These are phyloP conservation scores for Hydraecia micacea DNA, from an alignment of 2,888 invertebrate genomes.

Conservation along the genomic window DNA sequence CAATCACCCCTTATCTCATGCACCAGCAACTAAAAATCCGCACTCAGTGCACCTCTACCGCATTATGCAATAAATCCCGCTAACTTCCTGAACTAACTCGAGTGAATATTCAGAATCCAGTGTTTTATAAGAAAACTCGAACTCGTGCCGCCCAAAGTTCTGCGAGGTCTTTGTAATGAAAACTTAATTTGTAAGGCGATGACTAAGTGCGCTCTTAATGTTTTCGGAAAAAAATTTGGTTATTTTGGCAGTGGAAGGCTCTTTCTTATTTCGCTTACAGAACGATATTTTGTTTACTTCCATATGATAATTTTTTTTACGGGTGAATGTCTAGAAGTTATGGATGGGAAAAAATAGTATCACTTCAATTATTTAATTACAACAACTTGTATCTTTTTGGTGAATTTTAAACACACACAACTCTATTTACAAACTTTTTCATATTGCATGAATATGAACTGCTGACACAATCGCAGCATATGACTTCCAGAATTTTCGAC, in stretches of 20 bases:
- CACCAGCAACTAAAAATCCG: slow-evolving; percentile 25
- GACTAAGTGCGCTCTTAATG: slow-evolving; percentile 51
- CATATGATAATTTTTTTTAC: not conserved
- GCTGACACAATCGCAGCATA: too few relatives aligned
- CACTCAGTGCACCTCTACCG: slow-evolving; percentile 55
- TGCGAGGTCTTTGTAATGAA: slow-evolving; percentile 62
- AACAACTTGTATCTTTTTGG: not conserved
- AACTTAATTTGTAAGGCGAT: slow-evolving; percentile 60
- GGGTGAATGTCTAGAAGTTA: not conserved
- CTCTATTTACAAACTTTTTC: not conserved
- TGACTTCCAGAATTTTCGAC: not conserved
- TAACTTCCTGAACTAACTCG: slow-evolving; percentile 67
- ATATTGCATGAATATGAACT: not conserved
- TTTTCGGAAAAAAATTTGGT: slow-evolving; percentile 10
- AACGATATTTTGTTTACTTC: not conserved
- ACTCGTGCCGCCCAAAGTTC: slow-evolving; percentile 42
- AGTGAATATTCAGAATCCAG: slow-evolving; percentile 57
- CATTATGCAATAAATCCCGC: slow-evolving; percentile 70
- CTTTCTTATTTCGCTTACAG: not conserved
- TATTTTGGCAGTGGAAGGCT: not conserved
- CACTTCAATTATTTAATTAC: not conserved
- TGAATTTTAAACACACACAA: not conserved
- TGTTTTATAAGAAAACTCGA: slow-evolving; percentile 63
- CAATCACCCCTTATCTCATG: not conserved
- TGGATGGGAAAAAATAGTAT: too few relatives aligned